Conservation (phyloP, 2,113 vertebrate genomes). For the Melanotaenia duboulayi region DNA sequence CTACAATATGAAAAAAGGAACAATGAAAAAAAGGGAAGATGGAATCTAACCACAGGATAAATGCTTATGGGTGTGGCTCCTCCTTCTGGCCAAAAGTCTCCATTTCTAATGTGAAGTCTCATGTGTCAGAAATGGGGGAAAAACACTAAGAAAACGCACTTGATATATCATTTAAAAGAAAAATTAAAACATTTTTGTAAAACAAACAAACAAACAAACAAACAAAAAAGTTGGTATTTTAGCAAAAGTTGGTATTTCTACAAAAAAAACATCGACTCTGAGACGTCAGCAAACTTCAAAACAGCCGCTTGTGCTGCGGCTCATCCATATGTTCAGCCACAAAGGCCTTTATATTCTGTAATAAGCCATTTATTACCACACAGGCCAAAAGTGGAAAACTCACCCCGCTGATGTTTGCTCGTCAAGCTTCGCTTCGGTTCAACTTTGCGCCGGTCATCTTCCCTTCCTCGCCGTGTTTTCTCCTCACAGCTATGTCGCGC, state of each 20-base stretch:
- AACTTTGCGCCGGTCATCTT: slow-evolving; percentile 33
- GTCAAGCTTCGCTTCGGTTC: slow-evolving; percentile 10
- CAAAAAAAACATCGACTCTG: no score
- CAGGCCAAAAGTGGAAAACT: background rate
- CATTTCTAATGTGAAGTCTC: slow-evolving; percentile 51
- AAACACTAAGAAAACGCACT: background rate
- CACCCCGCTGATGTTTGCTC: slow-evolving; percentile 20
- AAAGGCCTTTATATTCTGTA: background rate
- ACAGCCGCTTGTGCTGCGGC: background rate
- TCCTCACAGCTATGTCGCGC: background rate
- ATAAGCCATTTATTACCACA: background rate
- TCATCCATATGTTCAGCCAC: background rate
- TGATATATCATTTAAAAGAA: background rate
- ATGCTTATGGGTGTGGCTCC: slow-evolving; percentile 71
- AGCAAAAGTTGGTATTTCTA: no score
- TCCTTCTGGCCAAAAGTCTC: slow-evolving; percentile 58
- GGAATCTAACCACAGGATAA: slow-evolving; percentile 35
- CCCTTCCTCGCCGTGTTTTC: slow-evolving; percentile 18
- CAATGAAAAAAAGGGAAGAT: slow-evolving; percentile 11
- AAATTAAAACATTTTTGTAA: background rate
- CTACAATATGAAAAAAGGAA: background rate
- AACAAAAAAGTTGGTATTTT: no score
- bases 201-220: no score
- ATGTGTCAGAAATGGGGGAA: background rate
- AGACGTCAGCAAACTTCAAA: background rate